Conservation (phyloP, 2,797 vertebrate genomes). For the Caiman crocodilus region DNA sequence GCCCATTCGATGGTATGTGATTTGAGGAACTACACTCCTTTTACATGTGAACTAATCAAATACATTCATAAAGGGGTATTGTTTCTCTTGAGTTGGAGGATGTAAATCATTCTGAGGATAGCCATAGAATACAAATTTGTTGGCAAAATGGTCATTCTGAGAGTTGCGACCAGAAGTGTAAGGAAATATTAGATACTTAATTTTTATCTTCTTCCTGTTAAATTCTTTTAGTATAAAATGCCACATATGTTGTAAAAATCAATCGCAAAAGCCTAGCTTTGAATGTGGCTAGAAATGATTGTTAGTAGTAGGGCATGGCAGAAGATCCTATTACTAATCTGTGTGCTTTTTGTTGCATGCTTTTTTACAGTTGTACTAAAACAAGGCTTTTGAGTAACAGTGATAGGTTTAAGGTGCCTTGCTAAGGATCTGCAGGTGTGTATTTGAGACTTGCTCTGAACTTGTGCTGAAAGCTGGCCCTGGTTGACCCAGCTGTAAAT, state of each 20-base stretch:
- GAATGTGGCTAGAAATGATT: slow-evolving; percentile 34
- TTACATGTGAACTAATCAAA: not conserved
- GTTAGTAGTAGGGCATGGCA: slow-evolving; percentile 22
- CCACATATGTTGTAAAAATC: slow-evolving; percentile 37
- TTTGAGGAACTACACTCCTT: not conserved
- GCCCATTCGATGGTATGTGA: not conserved
- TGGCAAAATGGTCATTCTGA: not conserved
- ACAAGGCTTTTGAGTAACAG: slow-evolving; percentile 30
- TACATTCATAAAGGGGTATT: not conserved
- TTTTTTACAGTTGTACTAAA: not conserved
- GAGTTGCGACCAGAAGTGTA: not conserved
- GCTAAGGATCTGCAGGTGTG: too few relatives aligned
- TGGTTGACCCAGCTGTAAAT: slow-evolving; percentile 1
- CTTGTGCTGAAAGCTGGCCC: not conserved
- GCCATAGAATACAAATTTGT: not conserved
- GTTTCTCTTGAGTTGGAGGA: not conserved
- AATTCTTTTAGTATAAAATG: not conserved
- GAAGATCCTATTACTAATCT: slow-evolving; percentile 51
- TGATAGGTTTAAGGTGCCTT: not conserved
- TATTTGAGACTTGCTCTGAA: too few relatives aligned
- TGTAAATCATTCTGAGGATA: not conserved
- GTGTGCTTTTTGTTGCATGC: slow-evolving; percentile 43
- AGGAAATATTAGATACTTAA: slow-evolving; percentile 10
- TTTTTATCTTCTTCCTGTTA: not conserved
- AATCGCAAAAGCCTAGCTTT: slow-evolving; percentile 27